Conservation (phyloP, 2,797 vertebrate species). For the Atherinosoma microstoma region DNA sequence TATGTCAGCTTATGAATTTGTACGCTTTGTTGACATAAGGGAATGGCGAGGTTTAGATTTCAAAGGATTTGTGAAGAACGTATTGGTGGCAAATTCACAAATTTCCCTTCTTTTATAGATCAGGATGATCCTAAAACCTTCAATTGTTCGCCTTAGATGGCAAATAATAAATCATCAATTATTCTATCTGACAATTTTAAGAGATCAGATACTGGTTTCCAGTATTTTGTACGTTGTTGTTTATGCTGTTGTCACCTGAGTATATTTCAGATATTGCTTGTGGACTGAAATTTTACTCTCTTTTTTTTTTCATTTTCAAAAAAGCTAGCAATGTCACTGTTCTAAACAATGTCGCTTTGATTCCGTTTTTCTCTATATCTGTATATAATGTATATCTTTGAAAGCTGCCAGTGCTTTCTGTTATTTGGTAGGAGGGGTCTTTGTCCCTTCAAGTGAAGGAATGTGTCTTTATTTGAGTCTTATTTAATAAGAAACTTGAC, state of each 20-base stretch:
- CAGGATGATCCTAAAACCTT: conserved; percentile 12
- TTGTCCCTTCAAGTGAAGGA: conserved; percentile 43
- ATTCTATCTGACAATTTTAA: conserved; percentile 18
- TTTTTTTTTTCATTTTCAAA: conserved; percentile 38
- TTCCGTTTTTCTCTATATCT: conserved; percentile 52
- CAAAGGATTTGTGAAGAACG: conserved; percentile 23
- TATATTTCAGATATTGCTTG: conserved; percentile 65
- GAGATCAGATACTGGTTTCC: conserved; percentile 2
- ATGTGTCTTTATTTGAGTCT: conserved; percentile 53
- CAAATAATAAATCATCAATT: conserved; percentile 1
- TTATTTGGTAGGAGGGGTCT: conserved; percentile 40
- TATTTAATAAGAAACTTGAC: conserved; percentile 61
- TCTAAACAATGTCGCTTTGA: conserved; percentile 71
- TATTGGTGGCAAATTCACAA: conserved; percentile 10
- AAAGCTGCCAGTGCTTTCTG: conserved; percentile 60
- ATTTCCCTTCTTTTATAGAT: conserved; percentile 8
- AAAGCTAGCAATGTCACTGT: conserved; percentile 50
- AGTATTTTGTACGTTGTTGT: conserved; percentile 20
- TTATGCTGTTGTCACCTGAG: conserved; percentile 50
- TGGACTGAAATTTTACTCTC: conserved; percentile 49
- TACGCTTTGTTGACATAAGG: conserved; percentile 6
- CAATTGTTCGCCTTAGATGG: conserved; percentile 6
- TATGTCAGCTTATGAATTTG: conserved; percentile 36
- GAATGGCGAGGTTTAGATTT: conserved; percentile 15
- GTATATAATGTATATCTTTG: conserved; percentile 71